These are phyloP conservation scores for Nymphalis polychloros DNA, from an alignment of 2,888 invertebrate genomes.

Conservation along the genomic window DNA sequence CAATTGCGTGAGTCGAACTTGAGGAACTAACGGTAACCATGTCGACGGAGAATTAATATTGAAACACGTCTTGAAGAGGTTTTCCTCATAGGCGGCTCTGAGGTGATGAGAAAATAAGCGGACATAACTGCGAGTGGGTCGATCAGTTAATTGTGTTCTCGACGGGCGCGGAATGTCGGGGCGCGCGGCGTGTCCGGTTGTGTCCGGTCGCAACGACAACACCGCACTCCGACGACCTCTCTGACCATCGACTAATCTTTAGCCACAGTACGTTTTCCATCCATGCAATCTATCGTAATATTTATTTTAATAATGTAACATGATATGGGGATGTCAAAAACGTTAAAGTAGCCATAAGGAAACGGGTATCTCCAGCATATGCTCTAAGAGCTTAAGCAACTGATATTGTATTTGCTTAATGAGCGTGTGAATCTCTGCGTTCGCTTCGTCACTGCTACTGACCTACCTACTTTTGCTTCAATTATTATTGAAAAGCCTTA, in stretches of 20 bases:
- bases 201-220: background rate
- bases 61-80: background rate
- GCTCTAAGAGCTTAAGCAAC: background rate
- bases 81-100: conserved; percentile 13
- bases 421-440: no score
- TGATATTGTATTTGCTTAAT: no score
- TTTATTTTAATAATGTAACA: no score
- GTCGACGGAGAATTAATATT: conserved; percentile 1
- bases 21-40: background rate
- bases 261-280: no score
- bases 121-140: conserved; percentile 9
- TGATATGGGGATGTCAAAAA: background rate
- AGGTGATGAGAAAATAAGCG: conserved; percentile 10
- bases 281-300: no score
- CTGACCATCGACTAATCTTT: background rate
- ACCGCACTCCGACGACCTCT: background rate
- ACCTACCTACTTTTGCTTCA: no score
- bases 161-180: conserved; percentile 16
- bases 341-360: background rate
- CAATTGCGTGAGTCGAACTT: background rate
- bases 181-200: conserved; percentile 8
- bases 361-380: background rate
- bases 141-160: conserved; percentile 13
- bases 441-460: no score
- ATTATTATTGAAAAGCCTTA: no score